Evolutionary conservation across 2,888 invertebrate genomes (phyloP).

Genomic region (Eristalis arbustorum): DNA sequence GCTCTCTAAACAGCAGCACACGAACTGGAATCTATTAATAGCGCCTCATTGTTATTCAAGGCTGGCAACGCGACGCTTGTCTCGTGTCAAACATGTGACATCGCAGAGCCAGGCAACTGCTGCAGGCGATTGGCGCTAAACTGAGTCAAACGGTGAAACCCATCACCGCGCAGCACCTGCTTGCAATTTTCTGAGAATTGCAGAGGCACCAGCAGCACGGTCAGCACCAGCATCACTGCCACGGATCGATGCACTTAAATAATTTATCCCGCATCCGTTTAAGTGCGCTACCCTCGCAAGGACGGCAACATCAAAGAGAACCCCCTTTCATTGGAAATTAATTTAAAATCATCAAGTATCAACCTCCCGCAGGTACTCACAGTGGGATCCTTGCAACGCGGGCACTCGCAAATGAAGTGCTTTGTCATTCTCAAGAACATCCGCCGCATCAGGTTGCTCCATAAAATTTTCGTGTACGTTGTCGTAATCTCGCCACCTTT

Average conservation of each 20-base stretch:
- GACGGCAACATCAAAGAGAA: background rate
- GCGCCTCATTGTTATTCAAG: background rate
- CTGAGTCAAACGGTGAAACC: background rate
- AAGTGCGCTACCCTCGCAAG: background rate
- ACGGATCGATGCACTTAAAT: background rate
- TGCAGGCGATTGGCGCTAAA: background rate
- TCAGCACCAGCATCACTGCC: background rate
- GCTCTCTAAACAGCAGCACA: background rate
- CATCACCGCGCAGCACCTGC: background rate
- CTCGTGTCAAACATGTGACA: background rate
- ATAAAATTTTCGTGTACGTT: slow-evolving; percentile 87
- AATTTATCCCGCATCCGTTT: background rate
- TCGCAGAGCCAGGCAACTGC: background rate
- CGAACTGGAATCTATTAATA: background rate
- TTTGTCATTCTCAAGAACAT: slow-evolving; percentile 84
- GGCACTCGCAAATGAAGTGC: slow-evolving; percentile 86
- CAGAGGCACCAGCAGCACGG: background rate
- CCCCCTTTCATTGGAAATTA: background rate
- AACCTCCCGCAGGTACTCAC: slow-evolving; percentile 80
- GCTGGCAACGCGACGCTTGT: background rate
- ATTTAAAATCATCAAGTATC: background rate
- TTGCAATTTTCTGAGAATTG: background rate
- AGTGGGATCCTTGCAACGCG: slow-evolving; percentile 86
- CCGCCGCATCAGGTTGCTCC: slow-evolving; percentile 86
- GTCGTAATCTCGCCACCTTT: slow-evolving; percentile 86